Evolutionary conservation across 2,797 vertebrate genomes (phyloP).

Genomic region (Sebastes hubbsi): DNA sequence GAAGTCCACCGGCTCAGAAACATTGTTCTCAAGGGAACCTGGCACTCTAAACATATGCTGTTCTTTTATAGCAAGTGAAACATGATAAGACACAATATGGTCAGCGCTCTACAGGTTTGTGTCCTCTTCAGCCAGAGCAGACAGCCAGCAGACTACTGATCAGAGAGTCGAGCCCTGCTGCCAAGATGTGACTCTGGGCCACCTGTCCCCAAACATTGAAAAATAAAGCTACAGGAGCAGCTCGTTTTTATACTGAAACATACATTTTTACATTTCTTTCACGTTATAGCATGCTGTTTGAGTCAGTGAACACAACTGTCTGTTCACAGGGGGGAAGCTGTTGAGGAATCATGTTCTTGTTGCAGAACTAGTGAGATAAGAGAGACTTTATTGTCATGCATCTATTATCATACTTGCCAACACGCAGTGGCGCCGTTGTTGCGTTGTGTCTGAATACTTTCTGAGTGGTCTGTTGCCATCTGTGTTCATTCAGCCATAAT

Average conservation of each 20-base stretch:
- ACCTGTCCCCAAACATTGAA: slow-evolving; percentile 49
- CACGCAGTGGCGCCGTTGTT: too few species aligned
- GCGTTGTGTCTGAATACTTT: background rate
- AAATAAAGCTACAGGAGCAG: background rate
- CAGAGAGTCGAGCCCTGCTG: slow-evolving; percentile 47
- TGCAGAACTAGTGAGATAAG: background rate
- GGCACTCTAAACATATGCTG: slow-evolving; percentile 70
- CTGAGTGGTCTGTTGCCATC: background rate
- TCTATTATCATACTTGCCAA: background rate
- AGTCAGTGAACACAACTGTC: background rate
- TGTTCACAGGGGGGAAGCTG: background rate
- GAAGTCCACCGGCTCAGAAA: slow-evolving; percentile 62
- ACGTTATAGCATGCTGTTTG: background rate
- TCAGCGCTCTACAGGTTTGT: slow-evolving; percentile 65
- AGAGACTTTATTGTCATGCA: background rate
- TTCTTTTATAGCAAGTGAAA: slow-evolving; percentile 56
- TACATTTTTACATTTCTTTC: background rate
- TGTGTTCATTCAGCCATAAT: background rate
- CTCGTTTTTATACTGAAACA: background rate
- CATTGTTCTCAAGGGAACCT: slow-evolving; percentile 74
- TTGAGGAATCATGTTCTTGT: background rate
- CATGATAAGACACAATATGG: slow-evolving; percentile 58
- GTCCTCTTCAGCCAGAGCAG: slow-evolving; percentile 57
- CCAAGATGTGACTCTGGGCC: slow-evolving; percentile 45
- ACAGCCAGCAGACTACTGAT: slow-evolving; percentile 61